phyloP scores from a whole-genome alignment of 2,797 vertebrate species.

The Cryptoblepharus egeriae region DNA sequence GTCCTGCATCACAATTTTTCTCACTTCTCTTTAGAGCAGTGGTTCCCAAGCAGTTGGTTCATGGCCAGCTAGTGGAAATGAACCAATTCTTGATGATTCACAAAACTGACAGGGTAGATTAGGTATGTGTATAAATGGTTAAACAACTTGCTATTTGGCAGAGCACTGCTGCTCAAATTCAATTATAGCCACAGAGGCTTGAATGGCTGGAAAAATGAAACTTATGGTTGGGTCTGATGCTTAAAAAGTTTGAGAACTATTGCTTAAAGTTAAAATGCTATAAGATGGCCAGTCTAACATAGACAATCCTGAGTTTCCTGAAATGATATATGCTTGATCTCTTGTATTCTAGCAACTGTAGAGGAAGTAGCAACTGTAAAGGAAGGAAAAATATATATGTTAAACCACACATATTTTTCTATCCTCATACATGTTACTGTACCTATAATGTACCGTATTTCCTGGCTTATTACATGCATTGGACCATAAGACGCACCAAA shows the following conservation, averaged over 20 bases:
- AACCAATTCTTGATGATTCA: too few relatives aligned
- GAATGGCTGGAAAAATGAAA: too few relatives aligned
- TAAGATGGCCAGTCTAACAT: neutral
- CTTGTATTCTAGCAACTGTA: rapidly evolving
- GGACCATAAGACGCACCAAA: too few relatives aligned
- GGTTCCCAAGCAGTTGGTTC: too few relatives aligned
- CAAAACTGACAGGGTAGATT: too few relatives aligned
- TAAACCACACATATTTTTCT: neutral
- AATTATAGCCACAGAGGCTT: too few relatives aligned
- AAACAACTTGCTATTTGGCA: too few relatives aligned
- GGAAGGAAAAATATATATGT: rapidly evolving
- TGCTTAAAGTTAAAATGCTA: neutral
- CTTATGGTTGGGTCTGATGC: too few relatives aligned
- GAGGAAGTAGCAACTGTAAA: neutral
- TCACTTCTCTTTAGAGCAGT: neutral
- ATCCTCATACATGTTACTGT: neutral
- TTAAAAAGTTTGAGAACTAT: neutral
- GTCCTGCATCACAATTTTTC: neutral
- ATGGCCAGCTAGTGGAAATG: too few relatives aligned
- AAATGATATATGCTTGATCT: neutral
- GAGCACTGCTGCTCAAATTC: too few relatives aligned
- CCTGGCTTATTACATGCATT: neutral
- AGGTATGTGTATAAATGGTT: too few relatives aligned
- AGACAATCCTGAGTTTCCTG: neutral
- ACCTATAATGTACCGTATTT: neutral